A percentile compares a stretch with the other conserved stretches of the same genome.
These are phyloP conservation scores for Leptinotarsa lineolata DNA, from an alignment of 1,140 invertebrate species.

Conservation along the genomic window DNA sequence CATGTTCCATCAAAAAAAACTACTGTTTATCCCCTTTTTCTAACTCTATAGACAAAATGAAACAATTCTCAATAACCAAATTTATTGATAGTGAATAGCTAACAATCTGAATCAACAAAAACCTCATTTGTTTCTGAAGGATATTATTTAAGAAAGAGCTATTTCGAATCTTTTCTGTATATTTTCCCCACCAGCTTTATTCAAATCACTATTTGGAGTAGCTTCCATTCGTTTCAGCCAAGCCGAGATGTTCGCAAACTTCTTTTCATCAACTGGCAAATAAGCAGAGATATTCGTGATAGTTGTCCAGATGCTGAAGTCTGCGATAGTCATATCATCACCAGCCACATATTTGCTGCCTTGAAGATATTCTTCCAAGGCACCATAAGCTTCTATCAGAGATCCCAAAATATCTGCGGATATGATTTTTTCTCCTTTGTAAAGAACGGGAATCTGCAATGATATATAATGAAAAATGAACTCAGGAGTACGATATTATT, in stretches of 20 bases:
- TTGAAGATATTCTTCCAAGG: constrained; percentile 53
- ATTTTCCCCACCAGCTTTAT: constrained; percentile 32
- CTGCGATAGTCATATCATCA: constrained; percentile 61
- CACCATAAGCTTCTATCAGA: constrained; percentile 47
- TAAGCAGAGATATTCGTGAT: constrained; percentile 51
- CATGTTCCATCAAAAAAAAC: no score
- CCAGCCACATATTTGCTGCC: constrained; percentile 55
- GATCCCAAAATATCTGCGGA: constrained; percentile 33
- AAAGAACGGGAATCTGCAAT: not conserved
- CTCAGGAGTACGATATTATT: no score
- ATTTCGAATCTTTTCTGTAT: no score
- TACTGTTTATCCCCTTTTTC: no score
- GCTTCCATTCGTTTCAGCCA: constrained; percentile 55
- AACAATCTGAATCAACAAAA: no score
- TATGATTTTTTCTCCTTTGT: constrained; percentile 19
- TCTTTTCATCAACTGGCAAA: constrained; percentile 38
- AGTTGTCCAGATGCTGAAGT: constrained; percentile 53
- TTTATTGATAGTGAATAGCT: no score
- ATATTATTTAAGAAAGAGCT: no score
- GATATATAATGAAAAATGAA: no score
- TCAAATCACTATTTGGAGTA: constrained; percentile 56
- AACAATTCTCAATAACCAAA: no score
- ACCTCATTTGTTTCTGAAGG: no score
- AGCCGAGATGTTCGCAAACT: constrained; percentile 49
- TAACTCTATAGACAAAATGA: no score